Conservation (phyloP, 2,797 vertebrate genomes). For the Rallus crepitans region DNA sequence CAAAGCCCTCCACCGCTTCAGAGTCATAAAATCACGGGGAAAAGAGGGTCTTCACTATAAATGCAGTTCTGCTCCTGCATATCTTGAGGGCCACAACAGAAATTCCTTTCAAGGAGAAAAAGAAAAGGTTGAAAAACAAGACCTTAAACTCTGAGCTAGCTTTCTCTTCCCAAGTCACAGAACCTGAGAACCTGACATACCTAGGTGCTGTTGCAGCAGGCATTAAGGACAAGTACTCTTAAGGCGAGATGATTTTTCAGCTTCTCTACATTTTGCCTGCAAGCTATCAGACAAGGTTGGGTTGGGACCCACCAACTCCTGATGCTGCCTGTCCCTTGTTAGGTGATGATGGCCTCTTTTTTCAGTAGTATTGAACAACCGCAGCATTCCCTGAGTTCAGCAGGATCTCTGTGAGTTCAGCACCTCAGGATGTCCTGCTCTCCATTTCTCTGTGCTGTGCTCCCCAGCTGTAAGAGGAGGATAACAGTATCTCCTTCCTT, state of each 20-base stretch:
- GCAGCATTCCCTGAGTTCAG: neutral
- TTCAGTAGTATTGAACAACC: neutral
- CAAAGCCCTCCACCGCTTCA: neutral
- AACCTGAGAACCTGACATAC: neutral
- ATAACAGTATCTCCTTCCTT: neutral
- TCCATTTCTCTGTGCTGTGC: neutral
- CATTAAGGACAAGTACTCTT: neutral
- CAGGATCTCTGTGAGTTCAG: neutral
- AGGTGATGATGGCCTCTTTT: neutral
- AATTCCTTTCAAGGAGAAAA: neutral
- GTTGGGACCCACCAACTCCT: neutral
- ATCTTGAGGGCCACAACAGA: neutral
- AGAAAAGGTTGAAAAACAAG: neutral
- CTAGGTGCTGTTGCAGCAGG: constrained; percentile 2
- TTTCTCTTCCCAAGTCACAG: neutral
- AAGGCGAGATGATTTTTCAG: neutral
- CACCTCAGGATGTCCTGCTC: neutral
- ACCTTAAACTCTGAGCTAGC: neutral
- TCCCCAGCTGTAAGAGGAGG: neutral
- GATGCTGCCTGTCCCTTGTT: neutral
- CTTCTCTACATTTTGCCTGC: neutral
- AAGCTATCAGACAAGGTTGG: neutral
- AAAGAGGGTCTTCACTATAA: neutral
- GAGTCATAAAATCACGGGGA: neutral
- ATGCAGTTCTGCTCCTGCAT: neutral